Percentiles rank a stretch among this genome's conserved stretches.
Conservation (phyloP, 53 echinoderm and acorn worm genomes). For the Actinopyga echinites region DNA sequence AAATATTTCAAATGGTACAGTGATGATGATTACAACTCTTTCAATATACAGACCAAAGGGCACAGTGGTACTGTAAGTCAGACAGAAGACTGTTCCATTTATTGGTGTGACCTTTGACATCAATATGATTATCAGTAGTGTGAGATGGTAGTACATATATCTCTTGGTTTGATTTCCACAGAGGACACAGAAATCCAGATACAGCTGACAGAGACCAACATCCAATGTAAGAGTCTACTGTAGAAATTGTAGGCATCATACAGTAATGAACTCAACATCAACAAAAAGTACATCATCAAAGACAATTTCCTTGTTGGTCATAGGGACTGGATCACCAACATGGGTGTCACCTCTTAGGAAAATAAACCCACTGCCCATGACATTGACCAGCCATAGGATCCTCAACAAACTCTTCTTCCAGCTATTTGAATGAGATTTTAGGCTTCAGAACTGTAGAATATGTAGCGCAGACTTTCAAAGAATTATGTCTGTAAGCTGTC, state of each 20-base stretch:
- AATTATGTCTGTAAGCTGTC: too few relatives aligned
- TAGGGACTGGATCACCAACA: conserved; percentile 73
- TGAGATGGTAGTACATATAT: background rate
- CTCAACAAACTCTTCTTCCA: too few relatives aligned
- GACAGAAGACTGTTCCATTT: too few relatives aligned
- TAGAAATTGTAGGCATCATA: conserved; percentile 60
- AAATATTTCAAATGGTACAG: too few relatives aligned
- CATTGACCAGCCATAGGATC: conserved; percentile 77
- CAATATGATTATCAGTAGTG: background rate
- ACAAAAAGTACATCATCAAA: conserved; percentile 84
- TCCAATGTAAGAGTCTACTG: conserved; percentile 79
- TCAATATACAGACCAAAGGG: too few relatives aligned
- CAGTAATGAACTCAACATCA: conserved; percentile 76
- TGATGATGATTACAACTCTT: too few relatives aligned
- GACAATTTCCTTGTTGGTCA: conserved; percentile 68
- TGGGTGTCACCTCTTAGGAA: conserved; percentile 57
- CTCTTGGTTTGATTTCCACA: conserved; percentile 22
- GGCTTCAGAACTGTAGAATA: too few relatives aligned
- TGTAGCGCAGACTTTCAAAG: too few relatives aligned
- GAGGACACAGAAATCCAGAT: conserved; percentile 83
- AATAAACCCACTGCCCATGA: conserved; percentile 63
- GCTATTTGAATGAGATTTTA: too few relatives aligned
- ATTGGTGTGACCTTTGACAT: background rate
- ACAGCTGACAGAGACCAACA: conserved; percentile 79
- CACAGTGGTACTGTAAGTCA: too few relatives aligned